Base-by-base conservation (phyloP, 1,140 invertebrate genomes). In the Carcinoscorpius rotundicauda region DNA sequence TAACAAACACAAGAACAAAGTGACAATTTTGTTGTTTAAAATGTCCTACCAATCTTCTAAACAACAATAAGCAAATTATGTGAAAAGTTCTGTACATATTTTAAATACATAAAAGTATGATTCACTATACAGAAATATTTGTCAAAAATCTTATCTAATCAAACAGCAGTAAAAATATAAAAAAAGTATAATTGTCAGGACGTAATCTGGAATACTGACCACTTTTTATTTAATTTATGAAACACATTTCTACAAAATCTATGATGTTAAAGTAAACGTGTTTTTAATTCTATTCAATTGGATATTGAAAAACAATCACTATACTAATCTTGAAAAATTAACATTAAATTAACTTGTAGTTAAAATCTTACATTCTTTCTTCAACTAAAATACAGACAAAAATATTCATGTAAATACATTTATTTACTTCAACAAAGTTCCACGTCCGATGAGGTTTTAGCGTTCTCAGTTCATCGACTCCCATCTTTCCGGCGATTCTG, bases 401-500 rank as follows among this genome's bases (percentile, higher is more conserved):
- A 8, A 11, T 49, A 58, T n/a, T 49, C 5, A 51, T 57, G 57
- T 57, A 52, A 6, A 58, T 51, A 10, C 8, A 52, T 58, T 49
- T 52, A 65, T 55, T 68, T 76, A 86, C 84, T 76, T 86, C 78
- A 66, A 87, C 76, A 76, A 88, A 86, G 76, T 87, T 87, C 84
- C 84, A 86, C 69, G 76, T 80, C 76, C 89, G 82, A 6, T 81
- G 67, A 3, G 88, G 87, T 74, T 84, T 87, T 58, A 89, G 74
- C 61, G 70, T 73, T 74, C 82, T 78, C 10, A 98, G 78, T 76
- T 95, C 89, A 61, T 81, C 71, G 55, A 86, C 82, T 29, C 90
- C 89, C 72, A 84, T 74, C 67, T 80, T 77, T 4, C 90, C 90
- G 51, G 91, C 91, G 70, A 83, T 74, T 73, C 92, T 80, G 75